A percentile compares a stretch with the other conserved stretches of the same genome.
Evolutionary conservation across 1,140 invertebrate species (phyloP).

Genomic region (Philopotamus ludificatus): DNA sequence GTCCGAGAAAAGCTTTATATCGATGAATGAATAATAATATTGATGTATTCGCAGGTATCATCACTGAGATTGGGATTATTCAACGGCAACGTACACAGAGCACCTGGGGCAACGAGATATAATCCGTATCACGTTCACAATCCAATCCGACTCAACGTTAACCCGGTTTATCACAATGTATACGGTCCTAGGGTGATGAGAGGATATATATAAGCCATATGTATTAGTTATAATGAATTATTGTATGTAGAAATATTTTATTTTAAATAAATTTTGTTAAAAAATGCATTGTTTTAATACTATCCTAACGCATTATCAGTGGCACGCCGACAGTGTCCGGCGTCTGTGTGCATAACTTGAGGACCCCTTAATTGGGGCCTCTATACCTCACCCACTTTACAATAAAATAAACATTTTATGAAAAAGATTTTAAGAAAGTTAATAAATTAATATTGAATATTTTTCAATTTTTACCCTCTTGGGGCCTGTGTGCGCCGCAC

Average conservation of each 20-base stretch:
- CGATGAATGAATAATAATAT: too few species aligned
- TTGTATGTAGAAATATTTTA: background rate
- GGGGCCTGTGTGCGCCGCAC: too few species aligned
- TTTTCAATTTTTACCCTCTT: too few species aligned
- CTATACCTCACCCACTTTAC: too few species aligned
- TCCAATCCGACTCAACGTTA: constrained; percentile 23
- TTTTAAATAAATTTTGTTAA: background rate
- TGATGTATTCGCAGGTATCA: constrained; percentile 13
- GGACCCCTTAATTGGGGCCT: background rate
- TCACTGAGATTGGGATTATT: constrained; percentile 24
- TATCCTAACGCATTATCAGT: background rate
- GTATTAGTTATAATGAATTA: background rate
- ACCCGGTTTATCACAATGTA: constrained; percentile 7
- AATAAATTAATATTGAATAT: too few species aligned
- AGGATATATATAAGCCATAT: background rate
- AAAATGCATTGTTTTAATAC: background rate
- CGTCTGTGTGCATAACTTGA: background rate
- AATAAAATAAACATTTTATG: too few species aligned
- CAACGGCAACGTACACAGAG: constrained; percentile 25
- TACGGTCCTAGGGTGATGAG: background rate
- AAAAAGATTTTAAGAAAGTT: too few species aligned
- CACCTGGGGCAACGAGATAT: background rate
- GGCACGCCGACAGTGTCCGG: too few species aligned
- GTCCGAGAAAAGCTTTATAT: too few species aligned
- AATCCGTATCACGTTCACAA: constrained; percentile 3